phyloP scores from a whole-genome alignment of 2,888 invertebrate species.

The Sarcophaga subvicina region DNA sequence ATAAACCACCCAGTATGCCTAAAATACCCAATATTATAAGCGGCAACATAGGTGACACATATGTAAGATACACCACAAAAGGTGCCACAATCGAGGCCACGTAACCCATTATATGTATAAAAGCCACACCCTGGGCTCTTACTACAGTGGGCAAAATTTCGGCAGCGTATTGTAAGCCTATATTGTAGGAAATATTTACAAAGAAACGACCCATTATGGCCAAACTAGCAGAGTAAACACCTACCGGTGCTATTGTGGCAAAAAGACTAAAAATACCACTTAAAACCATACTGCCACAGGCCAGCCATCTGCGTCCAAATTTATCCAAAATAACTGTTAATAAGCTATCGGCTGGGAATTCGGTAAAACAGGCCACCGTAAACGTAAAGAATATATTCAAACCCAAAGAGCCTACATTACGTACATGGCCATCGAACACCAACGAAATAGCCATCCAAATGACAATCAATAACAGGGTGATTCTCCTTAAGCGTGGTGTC shows the following conservation, averaged over 20 bases:
- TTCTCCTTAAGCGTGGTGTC: constrained; percentile 89
- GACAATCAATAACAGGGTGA: constrained; percentile 89
- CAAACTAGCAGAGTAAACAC: constrained; percentile 87
- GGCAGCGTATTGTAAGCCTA: constrained; percentile 94
- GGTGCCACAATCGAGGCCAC: constrained; percentile 91
- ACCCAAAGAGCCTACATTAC: constrained; percentile 92
- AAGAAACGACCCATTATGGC: constrained; percentile 93
- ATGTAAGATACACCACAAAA: constrained; percentile 91
- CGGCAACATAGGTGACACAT: constrained; percentile 88
- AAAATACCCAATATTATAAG: constrained; percentile 90
- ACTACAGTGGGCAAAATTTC: constrained; percentile 94
- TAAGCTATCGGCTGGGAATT: constrained; percentile 92
- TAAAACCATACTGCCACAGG: constrained; percentile 90
- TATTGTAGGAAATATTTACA: constrained; percentile 95
- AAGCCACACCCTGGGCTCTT: constrained; percentile 92
- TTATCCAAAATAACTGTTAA: constrained; percentile 88
- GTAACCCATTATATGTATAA: constrained; percentile 94
- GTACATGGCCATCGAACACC: constrained; percentile 93
- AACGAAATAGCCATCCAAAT: constrained; percentile 96
- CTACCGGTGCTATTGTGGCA: constrained; percentile 87
- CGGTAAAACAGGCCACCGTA: constrained; percentile 91
- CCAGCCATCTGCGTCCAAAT: constrained; percentile 93
- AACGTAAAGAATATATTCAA: constrained; percentile 93
- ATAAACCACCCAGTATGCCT: constrained; percentile 88
- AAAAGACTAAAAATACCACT: constrained; percentile 91